Evolutionary conservation across 2,113 vertebrate species (phyloP).

Genomic region (Gymnogyps californianus): DNA sequence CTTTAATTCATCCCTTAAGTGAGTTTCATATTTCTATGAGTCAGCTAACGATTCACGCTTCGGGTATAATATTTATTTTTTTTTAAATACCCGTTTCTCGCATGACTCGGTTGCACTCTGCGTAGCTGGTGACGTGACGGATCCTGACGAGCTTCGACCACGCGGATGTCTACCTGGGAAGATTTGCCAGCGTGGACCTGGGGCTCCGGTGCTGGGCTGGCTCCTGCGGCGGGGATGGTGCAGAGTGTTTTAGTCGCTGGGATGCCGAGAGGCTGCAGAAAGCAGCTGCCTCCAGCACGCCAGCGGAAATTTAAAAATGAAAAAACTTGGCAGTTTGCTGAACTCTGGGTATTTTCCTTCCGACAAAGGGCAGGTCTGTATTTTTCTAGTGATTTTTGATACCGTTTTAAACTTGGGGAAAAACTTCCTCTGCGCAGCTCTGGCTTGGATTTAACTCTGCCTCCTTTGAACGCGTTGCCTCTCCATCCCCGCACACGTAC

Average conservation of each 20-base stretch:
- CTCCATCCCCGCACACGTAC: background rate
- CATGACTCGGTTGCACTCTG: background rate
- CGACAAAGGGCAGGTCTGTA: background rate
- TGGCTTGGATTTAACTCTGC: background rate
- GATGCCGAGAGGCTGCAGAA: background rate
- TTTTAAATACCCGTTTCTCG: background rate
- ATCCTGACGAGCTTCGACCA: background rate
- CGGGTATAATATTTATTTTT: background rate
- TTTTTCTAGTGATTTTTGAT: background rate
- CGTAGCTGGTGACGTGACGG: background rate
- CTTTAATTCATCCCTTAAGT: conserved; percentile 5
- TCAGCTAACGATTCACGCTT: background rate
- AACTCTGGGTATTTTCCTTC: background rate
- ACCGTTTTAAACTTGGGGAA: background rate
- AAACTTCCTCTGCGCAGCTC: background rate
- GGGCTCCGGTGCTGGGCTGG: background rate
- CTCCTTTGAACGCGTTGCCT: background rate
- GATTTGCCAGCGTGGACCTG: background rate
- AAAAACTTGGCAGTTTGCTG: background rate
- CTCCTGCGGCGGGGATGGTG: background rate
- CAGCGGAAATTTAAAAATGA: background rate
- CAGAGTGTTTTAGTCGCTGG: background rate
- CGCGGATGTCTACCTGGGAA: background rate
- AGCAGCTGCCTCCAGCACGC: background rate
- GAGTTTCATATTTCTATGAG: background rate